phyloP scores from a whole-genome alignment of 2,113 vertebrate species.

The Delphinus delphis region DNA sequence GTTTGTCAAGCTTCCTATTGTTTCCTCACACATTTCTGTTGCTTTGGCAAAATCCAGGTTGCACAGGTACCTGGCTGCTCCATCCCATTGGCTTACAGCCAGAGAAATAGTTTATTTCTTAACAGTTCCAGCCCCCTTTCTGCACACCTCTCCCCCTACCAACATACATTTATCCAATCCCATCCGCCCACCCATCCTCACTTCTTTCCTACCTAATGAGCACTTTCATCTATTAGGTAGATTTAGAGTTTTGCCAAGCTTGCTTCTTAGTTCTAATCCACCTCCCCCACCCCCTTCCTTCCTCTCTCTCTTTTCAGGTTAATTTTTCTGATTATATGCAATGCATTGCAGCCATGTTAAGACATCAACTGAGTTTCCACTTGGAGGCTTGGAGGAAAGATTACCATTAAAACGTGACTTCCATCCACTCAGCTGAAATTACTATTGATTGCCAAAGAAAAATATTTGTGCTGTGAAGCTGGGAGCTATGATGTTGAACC shows the following conservation, averaged over 20 bases:
- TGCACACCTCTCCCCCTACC: not conserved
- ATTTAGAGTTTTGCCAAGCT: conserved; percentile 78
- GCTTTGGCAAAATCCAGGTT: conserved; percentile 8
- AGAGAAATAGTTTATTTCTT: conserved; percentile 64
- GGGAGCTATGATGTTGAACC: conserved; percentile 90
- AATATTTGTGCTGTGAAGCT: conserved; percentile 92
- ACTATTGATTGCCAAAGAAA: conserved; percentile 92
- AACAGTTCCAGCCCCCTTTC: not conserved
- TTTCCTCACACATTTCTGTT: not conserved
- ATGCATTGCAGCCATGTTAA: conserved; percentile 81
- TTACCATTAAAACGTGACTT: conserved; percentile 91
- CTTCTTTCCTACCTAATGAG: conserved; percentile 73
- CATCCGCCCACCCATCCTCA: not conserved
- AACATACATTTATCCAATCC: not conserved
- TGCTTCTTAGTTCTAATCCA: conserved; percentile 77
- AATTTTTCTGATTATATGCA: conserved; percentile 89
- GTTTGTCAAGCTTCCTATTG: not conserved
- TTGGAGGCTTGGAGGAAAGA: conserved; percentile 87
- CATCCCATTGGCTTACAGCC: conserved; percentile 55
- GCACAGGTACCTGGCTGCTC: not conserved
- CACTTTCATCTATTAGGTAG: conserved; percentile 81
- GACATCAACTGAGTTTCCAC: conserved; percentile 87
- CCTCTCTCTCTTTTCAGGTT: conserved; percentile 82
- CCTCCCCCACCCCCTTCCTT: conserved; percentile 57
- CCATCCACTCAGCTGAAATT: conserved; percentile 91